Base-by-base conservation (phyloP, 2,797 vertebrate species). In the Knipowitschia caucasica region DNA sequence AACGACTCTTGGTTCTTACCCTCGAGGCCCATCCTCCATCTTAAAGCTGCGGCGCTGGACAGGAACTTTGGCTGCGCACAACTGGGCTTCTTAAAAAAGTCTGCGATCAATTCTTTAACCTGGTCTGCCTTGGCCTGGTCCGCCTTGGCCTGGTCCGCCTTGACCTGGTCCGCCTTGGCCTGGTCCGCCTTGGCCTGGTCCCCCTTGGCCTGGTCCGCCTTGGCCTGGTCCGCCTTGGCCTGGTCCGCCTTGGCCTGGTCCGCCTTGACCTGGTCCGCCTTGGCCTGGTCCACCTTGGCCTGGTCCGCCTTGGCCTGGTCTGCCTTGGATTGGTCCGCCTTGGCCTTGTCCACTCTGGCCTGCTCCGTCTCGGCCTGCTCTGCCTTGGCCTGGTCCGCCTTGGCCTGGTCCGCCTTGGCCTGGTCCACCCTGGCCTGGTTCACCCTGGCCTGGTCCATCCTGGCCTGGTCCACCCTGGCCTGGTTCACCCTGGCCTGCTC, bases 21-120 rank as follows among this genome's bases (percentile, higher is more conserved):
- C 73, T 93, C 79, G 38, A 86, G 91, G 31, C 92, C 91, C 0
- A 94, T 84, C 66, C 87, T 93, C 93, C 93, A 93, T 27, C 69
- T 81, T 0, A 91, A 91, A 1, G 91, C 73, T 1, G 89, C 77
- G 10, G 93, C 84, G 18, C 88, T 92, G 53, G 83, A 90, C 81
- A 96, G 92, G 67, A 92, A 88, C 4, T 90, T 92, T 54, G 94
- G 91, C 0, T 91, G 83, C 69, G 92, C 68, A 87, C 79, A 39
- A 39, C 18, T 4, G 20, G 4, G 9, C 38, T 21, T 8, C 8
- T 40, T 20, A 8, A 4, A 0, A 1, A 7, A 38, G 17, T n/a
- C n/a, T n/a, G n/a, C n/a, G n/a, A n/a, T n/a, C n/a, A n/a, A n/a
- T n/a, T n/a, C n/a, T n/a, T n/a, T n/a, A n/a, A n/a, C n/a, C n/a